Conservation (phyloP, 2,888 invertebrate genomes). For the Amphiduros pacificus region DNA sequence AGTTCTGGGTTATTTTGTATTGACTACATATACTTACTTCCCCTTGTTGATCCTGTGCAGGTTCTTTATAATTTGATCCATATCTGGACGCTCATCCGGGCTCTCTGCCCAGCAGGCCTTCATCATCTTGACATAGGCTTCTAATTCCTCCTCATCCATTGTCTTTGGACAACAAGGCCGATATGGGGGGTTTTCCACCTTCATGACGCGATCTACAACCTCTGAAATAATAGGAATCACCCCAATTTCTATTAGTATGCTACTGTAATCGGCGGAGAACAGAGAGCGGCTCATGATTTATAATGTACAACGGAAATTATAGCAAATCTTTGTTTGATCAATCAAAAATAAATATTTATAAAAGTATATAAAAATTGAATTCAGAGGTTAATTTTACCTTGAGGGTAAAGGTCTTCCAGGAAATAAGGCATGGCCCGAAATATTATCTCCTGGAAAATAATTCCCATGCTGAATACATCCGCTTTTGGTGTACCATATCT, state of each 20-base stretch:
- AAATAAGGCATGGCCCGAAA: slow-evolving; percentile 16
- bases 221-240: slow-evolving; percentile 35
- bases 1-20: no score
- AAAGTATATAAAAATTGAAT: no score
- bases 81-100: slow-evolving; percentile 44
- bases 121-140: slow-evolving; percentile 41
- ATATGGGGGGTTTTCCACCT: slow-evolving; percentile 38
- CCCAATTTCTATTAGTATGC: no score
- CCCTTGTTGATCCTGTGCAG: slow-evolving; percentile 39
- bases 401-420: background rate
- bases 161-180: slow-evolving; percentile 35
- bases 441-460: slow-evolving; percentile 45
- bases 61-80: slow-evolving; percentile 37
- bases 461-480: slow-evolving; percentile 47
- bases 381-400: background rate
- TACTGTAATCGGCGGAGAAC: no score
- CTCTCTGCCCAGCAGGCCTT: slow-evolving; percentile 45
- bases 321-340: no score
- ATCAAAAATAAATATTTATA: no score
- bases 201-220: slow-evolving; percentile 38
- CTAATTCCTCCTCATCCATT: background rate
- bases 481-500: slow-evolving; percentile 41
- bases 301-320: no score
- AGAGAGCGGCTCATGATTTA: no score
- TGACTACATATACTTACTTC: slow-evolving; percentile 35